Conservation (phyloP, 2,113 vertebrate genomes). For the Gobiocypris rarus region DNA sequence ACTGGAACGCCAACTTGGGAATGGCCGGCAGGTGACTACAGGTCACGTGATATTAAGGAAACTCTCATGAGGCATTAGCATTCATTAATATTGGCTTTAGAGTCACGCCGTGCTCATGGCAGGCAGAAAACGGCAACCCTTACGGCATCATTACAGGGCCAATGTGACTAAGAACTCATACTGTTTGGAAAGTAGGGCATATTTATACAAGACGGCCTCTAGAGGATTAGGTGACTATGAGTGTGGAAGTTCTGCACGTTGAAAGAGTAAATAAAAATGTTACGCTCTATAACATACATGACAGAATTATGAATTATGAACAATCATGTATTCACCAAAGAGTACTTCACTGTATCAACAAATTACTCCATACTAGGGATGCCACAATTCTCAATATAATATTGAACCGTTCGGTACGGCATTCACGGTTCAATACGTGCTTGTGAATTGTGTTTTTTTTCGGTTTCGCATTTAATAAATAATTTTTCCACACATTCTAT, state of each 20-base stretch:
- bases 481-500: too few relatives aligned
- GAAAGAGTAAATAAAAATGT: conserved; percentile 17
- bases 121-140: conserved; percentile 16
- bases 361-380: background rate
- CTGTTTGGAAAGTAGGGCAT: conserved; percentile 27
- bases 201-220: conserved; percentile 10
- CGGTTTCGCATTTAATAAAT: too few relatives aligned
- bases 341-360: background rate
- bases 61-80: conserved; percentile 18
- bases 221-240: conserved; percentile 15
- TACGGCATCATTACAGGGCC: conserved; percentile 23
- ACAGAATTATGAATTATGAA: conserved; percentile 37
- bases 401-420: too few relatives aligned
- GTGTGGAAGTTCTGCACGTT: background rate
- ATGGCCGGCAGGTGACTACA: background rate
- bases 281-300: background rate
- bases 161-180: conserved; percentile 13
- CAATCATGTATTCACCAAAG: background rate
- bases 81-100: conserved; percentile 13
- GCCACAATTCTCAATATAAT: too few relatives aligned
- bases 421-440: too few relatives aligned
- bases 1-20: background rate
- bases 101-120: background rate
- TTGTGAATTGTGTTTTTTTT: too few relatives aligned
- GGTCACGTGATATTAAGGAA: conserved; percentile 15